These are phyloP conservation scores for Icerya purchasi DNA, from an alignment of 2,888 invertebrate species.

Conservation along the genomic window DNA sequence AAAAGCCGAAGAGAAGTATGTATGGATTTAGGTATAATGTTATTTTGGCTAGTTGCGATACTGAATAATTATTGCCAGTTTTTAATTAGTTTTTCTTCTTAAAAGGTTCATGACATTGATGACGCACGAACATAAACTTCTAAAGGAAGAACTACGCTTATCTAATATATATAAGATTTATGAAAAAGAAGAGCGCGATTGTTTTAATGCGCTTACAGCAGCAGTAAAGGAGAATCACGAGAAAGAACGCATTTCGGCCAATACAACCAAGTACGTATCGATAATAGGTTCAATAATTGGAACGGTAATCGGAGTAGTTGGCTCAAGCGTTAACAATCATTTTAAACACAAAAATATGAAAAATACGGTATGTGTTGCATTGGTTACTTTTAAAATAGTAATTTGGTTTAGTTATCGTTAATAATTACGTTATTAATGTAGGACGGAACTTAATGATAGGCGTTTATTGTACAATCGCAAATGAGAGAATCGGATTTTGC, in stretches of 20 bases:
- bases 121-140: conserved; percentile 36
- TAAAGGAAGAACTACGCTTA: conserved; percentile 29
- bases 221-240: conserved; percentile 64
- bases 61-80: neutral
- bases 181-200: conserved; percentile 52
- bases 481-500: too few relatives aligned
- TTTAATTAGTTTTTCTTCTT: conserved; percentile 13
- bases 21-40: too few relatives aligned
- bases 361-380: conserved; percentile 31
- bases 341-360: conserved; percentile 41
- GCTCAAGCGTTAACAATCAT: conserved; percentile 41
- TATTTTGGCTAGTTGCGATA: too few relatives aligned
- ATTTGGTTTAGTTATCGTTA: too few relatives aligned
- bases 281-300: conserved; percentile 49
- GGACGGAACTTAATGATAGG: too few relatives aligned
- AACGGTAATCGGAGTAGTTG: conserved; percentile 38
- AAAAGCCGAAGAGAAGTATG: conserved; percentile 53
- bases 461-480: too few relatives aligned
- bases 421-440: too few relatives aligned
- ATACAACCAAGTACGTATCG: conserved; percentile 68
- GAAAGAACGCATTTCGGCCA: conserved; percentile 55
- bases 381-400: too few relatives aligned
- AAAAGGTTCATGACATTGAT: conserved; percentile 28
- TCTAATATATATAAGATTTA: conserved; percentile 37
- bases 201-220: conserved; percentile 43